Conservation (phyloP, 1,140 invertebrate genomes). For the Leptonema lineaticorne region DNA sequence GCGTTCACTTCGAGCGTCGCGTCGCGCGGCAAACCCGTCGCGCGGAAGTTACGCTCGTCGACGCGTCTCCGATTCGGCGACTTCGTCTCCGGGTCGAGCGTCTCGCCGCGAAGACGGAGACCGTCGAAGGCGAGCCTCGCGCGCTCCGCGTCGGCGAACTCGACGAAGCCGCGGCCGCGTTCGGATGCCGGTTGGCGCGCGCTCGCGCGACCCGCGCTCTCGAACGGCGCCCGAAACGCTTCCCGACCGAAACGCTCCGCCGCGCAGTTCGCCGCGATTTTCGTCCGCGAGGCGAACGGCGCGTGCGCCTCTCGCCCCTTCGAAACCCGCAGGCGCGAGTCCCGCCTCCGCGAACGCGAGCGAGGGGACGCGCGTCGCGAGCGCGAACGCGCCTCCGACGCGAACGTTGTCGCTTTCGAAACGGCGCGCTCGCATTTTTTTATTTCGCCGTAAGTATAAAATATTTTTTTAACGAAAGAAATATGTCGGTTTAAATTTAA, state of each 20-base stretch:
- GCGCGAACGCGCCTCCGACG: too few relatives aligned
- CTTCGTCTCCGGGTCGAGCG: constrained; percentile 55
- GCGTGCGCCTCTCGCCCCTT: neutral
- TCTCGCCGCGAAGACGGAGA: constrained; percentile 55
- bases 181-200: constrained; percentile 55
- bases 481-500: too few relatives aligned
- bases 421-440: neutral
- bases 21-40: constrained; percentile 54
- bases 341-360: neutral
- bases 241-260: constrained; percentile 56
- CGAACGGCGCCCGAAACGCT: constrained; percentile 56
- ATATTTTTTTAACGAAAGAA: too few relatives aligned
- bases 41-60: constrained; percentile 55
- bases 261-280: constrained; percentile 59
- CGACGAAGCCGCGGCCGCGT: constrained; percentile 55
- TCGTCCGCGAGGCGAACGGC: constrained; percentile 48
- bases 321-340: neutral
- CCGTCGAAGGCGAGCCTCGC: constrained; percentile 55
- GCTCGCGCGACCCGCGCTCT: constrained; percentile 55
- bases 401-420: neutral
- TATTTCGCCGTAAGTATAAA: too few relatives aligned
- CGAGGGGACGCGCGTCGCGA: neutral
- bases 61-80: constrained; percentile 54
- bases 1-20: constrained; percentile 54
- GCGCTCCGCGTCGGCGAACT: constrained; percentile 55